Conservation (phyloP, 2,113 vertebrate genomes). For the Archocentrus centrarchus region DNA sequence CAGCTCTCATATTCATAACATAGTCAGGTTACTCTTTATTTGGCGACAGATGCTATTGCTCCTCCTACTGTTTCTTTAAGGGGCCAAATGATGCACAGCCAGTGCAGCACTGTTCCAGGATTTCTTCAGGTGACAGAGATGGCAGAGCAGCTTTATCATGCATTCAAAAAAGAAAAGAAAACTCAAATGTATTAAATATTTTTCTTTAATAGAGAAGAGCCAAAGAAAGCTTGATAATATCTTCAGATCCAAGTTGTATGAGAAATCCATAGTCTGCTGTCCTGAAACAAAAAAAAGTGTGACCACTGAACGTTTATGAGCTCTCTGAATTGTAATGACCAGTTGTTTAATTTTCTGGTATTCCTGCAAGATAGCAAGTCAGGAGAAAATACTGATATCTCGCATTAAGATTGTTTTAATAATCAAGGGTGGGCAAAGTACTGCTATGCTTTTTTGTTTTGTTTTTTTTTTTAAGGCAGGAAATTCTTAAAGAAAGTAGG, state of each 20-base stretch:
- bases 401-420: no score
- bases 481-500: no score
- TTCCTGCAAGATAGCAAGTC: neutral
- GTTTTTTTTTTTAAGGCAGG: no score
- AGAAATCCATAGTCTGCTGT: neutral
- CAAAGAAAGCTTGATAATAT: neutral
- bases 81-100: slow-evolving; percentile 14
- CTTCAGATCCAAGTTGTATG: neutral
- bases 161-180: neutral
- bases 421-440: no score
- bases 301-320: neutral
- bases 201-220: neutral
- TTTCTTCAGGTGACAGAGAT: neutral
- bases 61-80: slow-evolving; percentile 25
- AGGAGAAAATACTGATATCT: neutral
- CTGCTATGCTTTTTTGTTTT: no score
- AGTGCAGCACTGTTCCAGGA: neutral
- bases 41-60: slow-evolving; percentile 3
- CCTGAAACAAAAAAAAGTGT: neutral
- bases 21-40: slow-evolving; percentile 20
- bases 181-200: neutral
- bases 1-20: slow-evolving; percentile 3
- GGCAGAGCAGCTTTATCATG: neutral
- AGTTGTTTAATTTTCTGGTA: slow-evolving; percentile 12
- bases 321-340: neutral